These are phyloP conservation scores for Portevinia maculata DNA, from an alignment of 2,888 invertebrate genomes.

Conservation along the genomic window DNA sequence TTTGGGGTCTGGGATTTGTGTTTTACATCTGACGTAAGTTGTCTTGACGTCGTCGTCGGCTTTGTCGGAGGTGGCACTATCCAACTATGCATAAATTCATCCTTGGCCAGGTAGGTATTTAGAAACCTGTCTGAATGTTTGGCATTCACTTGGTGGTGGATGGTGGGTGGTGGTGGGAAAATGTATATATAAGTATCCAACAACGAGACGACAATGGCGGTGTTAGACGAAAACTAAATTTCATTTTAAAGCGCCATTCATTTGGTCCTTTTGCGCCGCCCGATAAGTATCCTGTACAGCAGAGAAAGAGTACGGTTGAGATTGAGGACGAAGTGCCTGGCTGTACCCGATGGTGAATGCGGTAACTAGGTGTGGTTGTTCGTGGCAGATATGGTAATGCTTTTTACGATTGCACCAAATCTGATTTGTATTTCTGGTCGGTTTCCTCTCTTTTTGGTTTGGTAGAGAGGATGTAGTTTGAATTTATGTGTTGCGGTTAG, in stretches of 20 bases:
- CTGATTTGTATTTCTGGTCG: constrained; percentile 73
- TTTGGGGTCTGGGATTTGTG: constrained; percentile 69
- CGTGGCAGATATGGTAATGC: constrained; percentile 74
- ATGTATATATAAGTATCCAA: constrained; percentile 29
- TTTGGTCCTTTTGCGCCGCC: constrained; percentile 69
- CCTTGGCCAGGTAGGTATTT: constrained; percentile 72
- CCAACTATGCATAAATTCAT: constrained; percentile 72
- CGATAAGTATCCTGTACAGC: constrained; percentile 47
- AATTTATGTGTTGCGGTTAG: constrained; percentile 78
- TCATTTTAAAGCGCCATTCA: constrained; percentile 72
- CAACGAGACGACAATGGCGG: constrained; percentile 39
- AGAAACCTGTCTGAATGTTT: constrained; percentile 71
- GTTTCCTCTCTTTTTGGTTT: constrained; percentile 58
- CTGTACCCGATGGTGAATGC: constrained; percentile 69
- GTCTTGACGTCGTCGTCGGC: constrained; percentile 58
- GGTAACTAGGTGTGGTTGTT: constrained; percentile 73
- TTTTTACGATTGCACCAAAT: constrained; percentile 74
- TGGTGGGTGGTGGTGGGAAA: constrained; percentile 9
- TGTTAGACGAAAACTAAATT: constrained; percentile 68
- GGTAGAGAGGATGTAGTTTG: constrained; percentile 64
- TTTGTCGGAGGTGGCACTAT: constrained; percentile 60
- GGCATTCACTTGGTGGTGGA: constrained; percentile 54
- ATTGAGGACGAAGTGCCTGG: constrained; percentile 64
- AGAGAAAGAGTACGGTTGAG: constrained; percentile 47
- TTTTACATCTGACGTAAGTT: constrained; percentile 69